These are phyloP conservation scores for Mylabris sibirica DNA, from an alignment of 2,888 invertebrate genomes.

Conservation along the genomic window DNA sequence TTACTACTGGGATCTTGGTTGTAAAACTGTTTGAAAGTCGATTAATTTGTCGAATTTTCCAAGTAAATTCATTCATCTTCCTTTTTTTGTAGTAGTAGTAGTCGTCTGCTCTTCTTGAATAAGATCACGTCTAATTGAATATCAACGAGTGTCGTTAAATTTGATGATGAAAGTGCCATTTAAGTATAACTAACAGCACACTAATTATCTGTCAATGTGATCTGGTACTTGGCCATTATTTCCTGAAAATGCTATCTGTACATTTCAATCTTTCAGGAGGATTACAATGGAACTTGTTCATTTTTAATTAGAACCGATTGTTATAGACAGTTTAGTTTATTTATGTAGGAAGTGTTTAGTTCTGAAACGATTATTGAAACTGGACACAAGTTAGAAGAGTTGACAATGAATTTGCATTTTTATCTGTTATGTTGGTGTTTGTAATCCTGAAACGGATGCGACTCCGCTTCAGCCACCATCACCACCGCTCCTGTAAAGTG, in stretches of 20 bases:
- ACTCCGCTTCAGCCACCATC: neutral
- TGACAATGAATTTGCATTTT: slow-evolving; percentile 11
- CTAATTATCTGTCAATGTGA: slow-evolving; percentile 3
- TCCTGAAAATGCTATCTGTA: neutral
- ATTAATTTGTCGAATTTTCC: slow-evolving; percentile 2
- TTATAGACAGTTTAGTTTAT: too few relatives aligned
- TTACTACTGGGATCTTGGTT: neutral
- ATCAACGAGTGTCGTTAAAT: neutral
- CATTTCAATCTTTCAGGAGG: neutral
- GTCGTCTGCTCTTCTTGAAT: neutral
- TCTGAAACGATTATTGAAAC: neutral
- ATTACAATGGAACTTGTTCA: neutral
- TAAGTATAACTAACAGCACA: neutral
- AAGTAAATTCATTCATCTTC: neutral
- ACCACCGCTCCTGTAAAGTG: neutral
- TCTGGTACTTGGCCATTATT: neutral
- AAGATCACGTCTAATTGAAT: slow-evolving; percentile 1
- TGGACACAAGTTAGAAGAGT: neutral
- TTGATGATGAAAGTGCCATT: slow-evolving; percentile 4
- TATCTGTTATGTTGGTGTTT: slow-evolving; percentile 8
- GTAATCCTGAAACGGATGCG: slow-evolving; percentile 6
- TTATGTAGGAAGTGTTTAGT: too few relatives aligned
- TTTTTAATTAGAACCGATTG: too few relatives aligned
- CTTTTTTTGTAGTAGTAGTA: too few relatives aligned
- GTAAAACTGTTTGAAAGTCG: neutral